phyloP scores from a whole-genome alignment of 2,797 vertebrate species.

The Streptopelia turtur region DNA sequence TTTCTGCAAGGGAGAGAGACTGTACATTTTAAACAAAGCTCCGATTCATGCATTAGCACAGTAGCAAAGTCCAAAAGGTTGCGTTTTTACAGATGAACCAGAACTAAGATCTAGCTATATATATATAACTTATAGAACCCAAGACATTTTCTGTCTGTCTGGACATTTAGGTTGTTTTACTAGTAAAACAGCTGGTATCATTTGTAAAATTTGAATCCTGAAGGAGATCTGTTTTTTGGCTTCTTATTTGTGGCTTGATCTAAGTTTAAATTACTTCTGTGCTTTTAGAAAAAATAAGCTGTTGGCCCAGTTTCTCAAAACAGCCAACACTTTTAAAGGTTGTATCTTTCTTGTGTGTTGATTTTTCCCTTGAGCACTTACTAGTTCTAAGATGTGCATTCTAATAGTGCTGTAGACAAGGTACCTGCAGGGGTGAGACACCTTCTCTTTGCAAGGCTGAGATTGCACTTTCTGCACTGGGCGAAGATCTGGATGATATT shows the following conservation, averaged over 20 bases:
- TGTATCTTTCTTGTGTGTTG: neutral
- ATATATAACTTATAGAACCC: neutral
- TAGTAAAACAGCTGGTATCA: neutral
- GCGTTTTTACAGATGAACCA: neutral
- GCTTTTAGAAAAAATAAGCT: neutral
- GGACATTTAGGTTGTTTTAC: neutral
- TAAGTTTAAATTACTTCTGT: neutral
- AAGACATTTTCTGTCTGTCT: neutral
- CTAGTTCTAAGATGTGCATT: neutral
- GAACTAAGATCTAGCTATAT: neutral
- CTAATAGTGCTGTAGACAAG: neutral
- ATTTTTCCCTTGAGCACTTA: neutral
- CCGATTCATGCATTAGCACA: neutral
- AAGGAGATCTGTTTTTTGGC: neutral
- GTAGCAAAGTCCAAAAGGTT: neutral
- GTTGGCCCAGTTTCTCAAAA: neutral
- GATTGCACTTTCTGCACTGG: neutral
- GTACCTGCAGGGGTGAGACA: neutral
- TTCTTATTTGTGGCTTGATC: neutral
- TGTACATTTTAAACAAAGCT: neutral
- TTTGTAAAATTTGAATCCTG: neutral
- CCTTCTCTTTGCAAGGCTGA: neutral
- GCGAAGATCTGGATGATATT: neutral
- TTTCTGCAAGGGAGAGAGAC: neutral
- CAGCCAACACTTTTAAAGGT: neutral